These are phyloP conservation scores for Numenius arquata DNA, from an alignment of 2,113 vertebrate species.

Conservation along the genomic window DNA sequence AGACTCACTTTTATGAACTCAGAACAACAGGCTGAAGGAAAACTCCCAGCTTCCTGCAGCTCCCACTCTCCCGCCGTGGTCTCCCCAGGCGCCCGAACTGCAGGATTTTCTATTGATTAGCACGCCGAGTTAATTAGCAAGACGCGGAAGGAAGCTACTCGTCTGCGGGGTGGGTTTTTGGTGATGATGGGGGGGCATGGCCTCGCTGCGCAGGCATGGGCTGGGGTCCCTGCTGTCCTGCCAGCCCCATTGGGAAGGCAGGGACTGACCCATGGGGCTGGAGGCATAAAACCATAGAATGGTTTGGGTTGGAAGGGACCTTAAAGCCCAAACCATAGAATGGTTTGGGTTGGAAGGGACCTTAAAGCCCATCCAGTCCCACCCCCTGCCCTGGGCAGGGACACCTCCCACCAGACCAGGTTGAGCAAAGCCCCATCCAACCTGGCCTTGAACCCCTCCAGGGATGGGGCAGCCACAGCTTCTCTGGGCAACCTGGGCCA, in stretches of 20 bases:
- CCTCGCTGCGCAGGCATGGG: not conserved
- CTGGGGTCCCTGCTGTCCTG: not conserved
- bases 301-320: not conserved
- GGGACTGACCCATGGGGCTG: rapidly evolving
- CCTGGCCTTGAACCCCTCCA: not conserved
- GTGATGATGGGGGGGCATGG: not conserved
- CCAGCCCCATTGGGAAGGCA: not conserved
- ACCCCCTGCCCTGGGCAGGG: not conserved
- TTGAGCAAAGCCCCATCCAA: not conserved
- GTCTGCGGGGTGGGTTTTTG: not conserved
- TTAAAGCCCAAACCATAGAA: not conserved
- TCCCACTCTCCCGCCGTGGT: not conserved
- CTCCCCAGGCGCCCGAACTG: not conserved
- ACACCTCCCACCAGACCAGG: not conserved
- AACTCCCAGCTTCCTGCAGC: too few species aligned
- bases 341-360: not conserved
- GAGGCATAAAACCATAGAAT: not conserved
- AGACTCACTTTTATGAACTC: not conserved
- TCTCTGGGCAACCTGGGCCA: not conserved
- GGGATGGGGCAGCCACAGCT: not conserved
- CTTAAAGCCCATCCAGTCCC: not conserved
- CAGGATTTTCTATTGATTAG: not conserved
- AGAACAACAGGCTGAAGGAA: not conserved
- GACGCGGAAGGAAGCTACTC: not conserved
- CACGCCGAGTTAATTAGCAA: not conserved